Evolutionary conservation across 30 jellyfish, hydroid and myxozoan species (phyloP), one percentile per base, ranked within the genome.

Genomic region (Aurelia coerulea): DNA sequence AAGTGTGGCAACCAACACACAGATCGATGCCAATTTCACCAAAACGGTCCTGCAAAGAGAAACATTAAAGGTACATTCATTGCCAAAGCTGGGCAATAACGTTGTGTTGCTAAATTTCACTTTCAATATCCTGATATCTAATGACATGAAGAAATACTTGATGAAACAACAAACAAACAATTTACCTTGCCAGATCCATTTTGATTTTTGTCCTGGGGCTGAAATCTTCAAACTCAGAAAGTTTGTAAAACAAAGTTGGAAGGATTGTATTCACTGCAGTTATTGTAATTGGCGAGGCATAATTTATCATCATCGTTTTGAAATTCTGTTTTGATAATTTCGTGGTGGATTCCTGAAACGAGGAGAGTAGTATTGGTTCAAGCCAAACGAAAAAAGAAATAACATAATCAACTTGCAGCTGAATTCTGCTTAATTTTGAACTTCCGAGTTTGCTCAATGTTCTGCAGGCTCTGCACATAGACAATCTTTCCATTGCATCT

Each of bases 241-340:
- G 75, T 29, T 69, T 73, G 78, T 86, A 86, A 60, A 86, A 86
- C 76, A 86, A 52, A 18, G 79, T 52, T 51, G 95, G 95, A 16
- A 86, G 73, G 10, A 86, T 52, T 1, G 83, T 53, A 59, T 86
- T 86, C 62, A 86, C 90, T 31, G 86, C 77, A 13, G 95, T 86
- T 35, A 86, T 68, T 11, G 95, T 76, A 19, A 86, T 77, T 18
- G 79, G 95, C 11, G 95, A 86, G 37, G 88, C 88, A 76, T 86
- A 86, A 31, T 50, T 86, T 62, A 32, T 49, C 7, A 86, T 59
- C 88, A 77, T 77, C 31, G 87, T 62, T 6, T 16, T 80, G 68
- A 86, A 51, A 51, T 66, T 67, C 50, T 86, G 84, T 17, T 68
- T 59, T 60, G 67, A 13, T 52, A 29, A 18, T 17, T 63, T 59